These are phyloP conservation scores for Jaculus jaculus DNA, from an alignment of 2,113 vertebrate genomes.

Conservation along the genomic window DNA sequence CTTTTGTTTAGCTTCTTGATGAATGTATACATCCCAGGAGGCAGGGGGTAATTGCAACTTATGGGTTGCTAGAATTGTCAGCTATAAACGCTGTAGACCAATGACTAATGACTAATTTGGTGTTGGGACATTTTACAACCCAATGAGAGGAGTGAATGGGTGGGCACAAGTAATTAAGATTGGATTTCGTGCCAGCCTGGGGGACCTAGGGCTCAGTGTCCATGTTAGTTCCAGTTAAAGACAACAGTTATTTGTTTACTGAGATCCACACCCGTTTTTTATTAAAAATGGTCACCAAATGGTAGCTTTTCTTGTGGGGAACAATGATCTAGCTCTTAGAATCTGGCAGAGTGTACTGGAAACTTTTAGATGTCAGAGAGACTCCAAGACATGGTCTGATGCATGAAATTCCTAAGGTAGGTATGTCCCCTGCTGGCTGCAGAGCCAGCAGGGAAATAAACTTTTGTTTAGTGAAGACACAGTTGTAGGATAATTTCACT, in stretches of 20 bases:
- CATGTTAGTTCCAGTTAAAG: constrained; percentile 25
- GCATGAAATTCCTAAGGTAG: background rate
- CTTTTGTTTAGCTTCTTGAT: constrained; percentile 3
- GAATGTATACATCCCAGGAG: constrained; percentile 21
- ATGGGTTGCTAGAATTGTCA: constrained; percentile 1
- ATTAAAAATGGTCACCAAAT: constrained; percentile 38
- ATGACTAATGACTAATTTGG: constrained; percentile 27
- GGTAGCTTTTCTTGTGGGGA: background rate
- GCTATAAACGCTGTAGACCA: background rate
- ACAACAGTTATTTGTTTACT: constrained; percentile 16
- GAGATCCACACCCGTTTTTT: constrained; percentile 52
- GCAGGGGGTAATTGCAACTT: constrained; percentile 49
- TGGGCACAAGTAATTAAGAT: constrained; percentile 14
- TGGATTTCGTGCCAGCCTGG: constrained; percentile 21
- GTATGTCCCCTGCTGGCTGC: background rate
- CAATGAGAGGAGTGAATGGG: background rate
- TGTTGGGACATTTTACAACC: constrained; percentile 19
- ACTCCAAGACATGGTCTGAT: background rate
- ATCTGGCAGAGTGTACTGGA: background rate
- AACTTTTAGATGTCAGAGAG: background rate
- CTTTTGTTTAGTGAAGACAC: background rate
- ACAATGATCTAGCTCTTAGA: constrained; percentile 13
- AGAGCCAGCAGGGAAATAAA: background rate
- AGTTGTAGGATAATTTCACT: constrained; percentile 35
- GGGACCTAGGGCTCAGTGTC: constrained; percentile 10